Conservation (phyloP, 1,140 invertebrate species). For the Heliconius eleuchia region DNA sequence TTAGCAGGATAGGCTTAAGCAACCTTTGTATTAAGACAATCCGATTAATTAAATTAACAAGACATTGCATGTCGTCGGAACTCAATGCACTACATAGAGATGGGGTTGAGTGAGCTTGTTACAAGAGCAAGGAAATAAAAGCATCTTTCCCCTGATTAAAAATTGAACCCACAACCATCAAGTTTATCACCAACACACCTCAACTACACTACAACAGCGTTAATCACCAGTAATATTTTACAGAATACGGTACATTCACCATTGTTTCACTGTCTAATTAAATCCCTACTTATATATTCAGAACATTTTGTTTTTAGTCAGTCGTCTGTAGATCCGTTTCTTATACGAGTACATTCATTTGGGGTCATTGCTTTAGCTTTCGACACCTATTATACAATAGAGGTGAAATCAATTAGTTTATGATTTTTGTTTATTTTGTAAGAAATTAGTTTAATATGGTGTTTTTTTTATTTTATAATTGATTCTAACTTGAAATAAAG, state of each 20-base stretch:
- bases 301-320: slow-evolving; percentile 41
- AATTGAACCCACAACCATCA: too few species aligned
- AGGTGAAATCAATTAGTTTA: neutral
- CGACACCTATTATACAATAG: slow-evolving; percentile 11
- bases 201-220: too few species aligned
- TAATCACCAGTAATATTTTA: slow-evolving; percentile 26
- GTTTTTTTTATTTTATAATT: neutral
- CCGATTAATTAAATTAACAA: too few species aligned
- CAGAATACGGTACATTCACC: slow-evolving; percentile 29
- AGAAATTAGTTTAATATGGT: neutral
- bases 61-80: too few species aligned
- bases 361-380: slow-evolving; percentile 42
- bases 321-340: slow-evolving; percentile 46
- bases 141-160: too few species aligned
- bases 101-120: too few species aligned
- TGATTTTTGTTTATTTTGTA: neutral
- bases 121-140: too few species aligned
- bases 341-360: slow-evolving; percentile 19
- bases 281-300: slow-evolving; percentile 40
- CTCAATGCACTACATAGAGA: too few species aligned
- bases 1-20: too few species aligned
- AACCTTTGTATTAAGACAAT: too few species aligned
- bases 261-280: slow-evolving; percentile 46
- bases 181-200: too few species aligned
- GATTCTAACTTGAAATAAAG: too few species aligned